Base-by-base conservation (phyloP, 2,113 vertebrate genomes). In the Myodes glareolus region DNA sequence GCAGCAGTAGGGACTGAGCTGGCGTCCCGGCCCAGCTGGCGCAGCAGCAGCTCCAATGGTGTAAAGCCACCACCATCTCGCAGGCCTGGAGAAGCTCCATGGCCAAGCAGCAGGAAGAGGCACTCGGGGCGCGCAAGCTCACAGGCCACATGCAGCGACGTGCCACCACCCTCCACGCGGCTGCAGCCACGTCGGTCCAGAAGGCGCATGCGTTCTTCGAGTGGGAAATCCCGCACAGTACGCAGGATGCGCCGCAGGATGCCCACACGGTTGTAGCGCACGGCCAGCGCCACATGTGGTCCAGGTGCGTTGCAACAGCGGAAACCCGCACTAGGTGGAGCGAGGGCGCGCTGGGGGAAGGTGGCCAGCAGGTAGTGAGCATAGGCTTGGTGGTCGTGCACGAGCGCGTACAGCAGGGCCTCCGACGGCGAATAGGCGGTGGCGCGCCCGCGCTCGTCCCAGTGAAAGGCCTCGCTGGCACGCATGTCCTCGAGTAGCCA, bases 401-500 rank as follows among this genome's bases (percentile, higher is more conserved):
- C 99, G 29, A 99, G 98, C 0, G 99, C 99, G 17, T 99, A 99
- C 1, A 99, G 99, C 94, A 99, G 98, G 5, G 99, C 99, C 92
- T 99, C 99, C 0, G 99, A 99, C 0, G 99, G 99, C 2, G 99
- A 98, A 98, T 99, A 99, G 78, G 98, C 93, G 90, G 99, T 98
- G 33, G 99, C 99, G 52, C 98, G 99, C 14, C 99, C 99, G 3
- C 99, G 99, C 16, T 99, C 99, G 81, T 99, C 99, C 99, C 99
- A 99, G 98, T 99, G 99, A 96, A 99, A 99, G 9, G 98, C 99
- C 97, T 99, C 99, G 98, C 99, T 99, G 70, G 98, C 98, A 73
- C 99, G 98, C 98, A 99, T 99, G 98, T 99, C 99, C 98, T 99
- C 99, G 94, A 99, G 98, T 75, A 99, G 97, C 99, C 99, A 99